phyloP scores from a whole-genome alignment of 1,140 invertebrate species.

The Bombus polaris region DNA sequence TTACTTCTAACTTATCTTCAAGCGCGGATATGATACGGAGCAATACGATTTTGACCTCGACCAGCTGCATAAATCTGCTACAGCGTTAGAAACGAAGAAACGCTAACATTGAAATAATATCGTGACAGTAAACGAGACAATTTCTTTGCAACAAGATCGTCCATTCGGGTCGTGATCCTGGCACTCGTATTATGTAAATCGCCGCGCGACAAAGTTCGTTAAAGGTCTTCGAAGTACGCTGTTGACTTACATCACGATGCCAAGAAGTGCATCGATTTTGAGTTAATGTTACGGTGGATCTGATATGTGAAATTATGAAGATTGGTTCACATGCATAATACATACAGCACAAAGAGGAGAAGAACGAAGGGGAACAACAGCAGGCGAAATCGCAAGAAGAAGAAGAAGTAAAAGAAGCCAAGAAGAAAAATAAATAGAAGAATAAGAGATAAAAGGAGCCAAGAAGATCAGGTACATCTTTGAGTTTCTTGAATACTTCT shows the following conservation, averaged over 20 bases:
- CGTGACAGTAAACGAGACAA: not conserved
- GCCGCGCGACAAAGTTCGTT: not conserved
- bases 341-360: conserved; percentile 45
- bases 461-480: conserved; percentile 12
- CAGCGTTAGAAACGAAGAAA: not conserved
- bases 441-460: conserved; percentile 1
- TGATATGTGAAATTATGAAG: conserved; percentile 66
- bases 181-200: conserved; percentile 17
- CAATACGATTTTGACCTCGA: no score
- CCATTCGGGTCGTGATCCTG: not conserved
- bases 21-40: no score
- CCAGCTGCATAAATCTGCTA: not conserved
- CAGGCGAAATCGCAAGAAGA: conserved; percentile 16
- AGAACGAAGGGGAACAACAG: not conserved
- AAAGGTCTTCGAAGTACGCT: not conserved
- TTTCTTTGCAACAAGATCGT: not conserved
- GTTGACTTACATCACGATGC: conserved; percentile 40
- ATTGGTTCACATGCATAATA: conserved; percentile 65
- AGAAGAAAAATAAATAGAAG: not conserved
- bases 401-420: conserved; percentile 13
- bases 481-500: not conserved
- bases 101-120: not conserved
- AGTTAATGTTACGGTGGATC: conserved; percentile 63
- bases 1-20: no score
- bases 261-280: conserved; percentile 55